Evolutionary conservation across 2,113 vertebrate genomes (phyloP).

Genomic region (Sigmodon hispidus): DNA sequence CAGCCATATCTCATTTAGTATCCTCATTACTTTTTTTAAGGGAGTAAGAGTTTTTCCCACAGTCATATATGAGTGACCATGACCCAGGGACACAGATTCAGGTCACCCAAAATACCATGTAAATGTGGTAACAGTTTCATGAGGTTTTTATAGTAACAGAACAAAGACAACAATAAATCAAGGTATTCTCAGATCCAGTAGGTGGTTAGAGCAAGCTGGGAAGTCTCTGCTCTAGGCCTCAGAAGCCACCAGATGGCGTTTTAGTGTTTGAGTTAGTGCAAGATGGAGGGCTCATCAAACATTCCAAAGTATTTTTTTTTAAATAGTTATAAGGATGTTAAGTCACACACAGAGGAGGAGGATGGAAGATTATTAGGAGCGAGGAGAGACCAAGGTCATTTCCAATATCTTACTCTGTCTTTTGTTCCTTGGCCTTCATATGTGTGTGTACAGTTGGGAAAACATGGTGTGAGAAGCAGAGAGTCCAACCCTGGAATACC

Average conservation of each 20-base stretch:
- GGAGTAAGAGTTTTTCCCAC: not conserved
- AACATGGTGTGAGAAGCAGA: not conserved
- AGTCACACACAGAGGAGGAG: too few relatives aligned
- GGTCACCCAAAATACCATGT: too few relatives aligned
- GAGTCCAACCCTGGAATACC: not conserved
- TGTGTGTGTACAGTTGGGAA: not conserved
- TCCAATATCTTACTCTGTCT: not conserved
- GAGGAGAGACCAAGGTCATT: not conserved
- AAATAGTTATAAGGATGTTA: too few relatives aligned
- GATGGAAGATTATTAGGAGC: not conserved
- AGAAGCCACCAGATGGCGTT: too few relatives aligned
- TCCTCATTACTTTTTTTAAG: not conserved
- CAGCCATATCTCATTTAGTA: not conserved
- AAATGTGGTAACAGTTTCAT: not conserved
- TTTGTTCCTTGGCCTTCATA: not conserved
- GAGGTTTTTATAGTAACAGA: not conserved
- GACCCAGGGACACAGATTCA: not conserved
- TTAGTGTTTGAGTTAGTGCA: too few relatives aligned
- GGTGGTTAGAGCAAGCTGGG: not conserved
- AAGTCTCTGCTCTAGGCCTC: too few relatives aligned
- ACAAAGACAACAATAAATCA: not conserved
- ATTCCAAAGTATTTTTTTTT: too few relatives aligned
- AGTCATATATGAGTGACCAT: not conserved
- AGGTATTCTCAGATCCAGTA: not conserved
- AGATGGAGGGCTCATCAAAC: not conserved